Conservation (phyloP, 2,113 vertebrate species). For the Eupsittula cactorum region DNA sequence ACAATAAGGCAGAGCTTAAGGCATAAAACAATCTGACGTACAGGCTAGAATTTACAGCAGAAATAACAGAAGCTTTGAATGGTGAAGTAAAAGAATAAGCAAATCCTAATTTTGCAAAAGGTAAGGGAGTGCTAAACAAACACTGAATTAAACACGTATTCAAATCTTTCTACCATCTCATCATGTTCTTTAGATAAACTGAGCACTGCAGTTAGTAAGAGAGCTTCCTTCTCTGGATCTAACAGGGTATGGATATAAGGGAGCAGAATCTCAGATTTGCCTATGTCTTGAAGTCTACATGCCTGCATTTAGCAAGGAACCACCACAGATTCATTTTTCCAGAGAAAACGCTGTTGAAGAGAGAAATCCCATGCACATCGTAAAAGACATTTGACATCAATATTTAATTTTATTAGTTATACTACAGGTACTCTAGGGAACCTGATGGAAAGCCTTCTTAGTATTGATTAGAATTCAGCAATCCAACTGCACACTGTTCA, state of each 20-base stretch:
- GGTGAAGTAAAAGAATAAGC: neutral
- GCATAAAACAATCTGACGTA: neutral
- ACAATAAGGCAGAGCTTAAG: neutral
- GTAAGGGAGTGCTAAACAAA: neutral
- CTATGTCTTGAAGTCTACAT: neutral
- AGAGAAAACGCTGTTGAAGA: slow-evolving; percentile 1
- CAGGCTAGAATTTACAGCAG: neutral
- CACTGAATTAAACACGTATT: neutral
- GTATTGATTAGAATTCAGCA: slow-evolving; percentile 65
- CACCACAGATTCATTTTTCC: neutral
- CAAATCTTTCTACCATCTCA: neutral
- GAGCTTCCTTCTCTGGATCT: neutral
- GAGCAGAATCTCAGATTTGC: neutral
- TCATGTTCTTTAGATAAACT: neutral
- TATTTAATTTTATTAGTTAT: slow-evolving; percentile 77
- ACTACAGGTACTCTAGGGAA: slow-evolving; percentile 56
- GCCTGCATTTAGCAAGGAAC: neutral
- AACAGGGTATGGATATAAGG: neutral
- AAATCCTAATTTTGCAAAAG: neutral
- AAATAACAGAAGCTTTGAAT: neutral
- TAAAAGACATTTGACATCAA: slow-evolving; percentile 67
- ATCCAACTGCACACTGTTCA: slow-evolving; percentile 41
- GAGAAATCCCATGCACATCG: slow-evolving; percentile 29
- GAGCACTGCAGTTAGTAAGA: neutral
- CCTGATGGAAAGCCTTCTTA: slow-evolving; percentile 42